These are phyloP conservation scores for Drosophila orena DNA, from an alignment of 1,140 invertebrate genomes.

Conservation along the genomic window DNA sequence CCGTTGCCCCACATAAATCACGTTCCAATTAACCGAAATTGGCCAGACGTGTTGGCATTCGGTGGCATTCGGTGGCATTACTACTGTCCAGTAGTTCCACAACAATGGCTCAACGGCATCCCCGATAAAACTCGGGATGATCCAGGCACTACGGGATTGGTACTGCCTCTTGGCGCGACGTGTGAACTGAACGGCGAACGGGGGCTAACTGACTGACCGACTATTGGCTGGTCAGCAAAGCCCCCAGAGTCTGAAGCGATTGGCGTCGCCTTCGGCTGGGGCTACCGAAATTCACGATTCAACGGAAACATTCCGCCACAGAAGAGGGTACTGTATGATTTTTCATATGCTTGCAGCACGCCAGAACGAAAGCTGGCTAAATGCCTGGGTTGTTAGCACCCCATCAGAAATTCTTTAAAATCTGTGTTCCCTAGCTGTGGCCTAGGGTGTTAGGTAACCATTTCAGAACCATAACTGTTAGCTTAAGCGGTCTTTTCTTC, in stretches of 20 bases:
- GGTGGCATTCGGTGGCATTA: conserved; percentile 56
- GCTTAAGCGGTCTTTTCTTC: background rate
- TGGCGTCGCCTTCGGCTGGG: conserved; percentile 27
- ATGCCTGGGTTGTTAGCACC: background rate
- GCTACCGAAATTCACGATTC: conserved; percentile 23
- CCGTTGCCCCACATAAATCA: conserved; percentile 69
- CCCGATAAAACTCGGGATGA: conserved; percentile 15
- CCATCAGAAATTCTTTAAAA: background rate
- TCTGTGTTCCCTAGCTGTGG: background rate
- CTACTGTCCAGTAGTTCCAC: conserved; percentile 10
- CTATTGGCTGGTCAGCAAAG: conserved; percentile 11
- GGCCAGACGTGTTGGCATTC: conserved; percentile 71
- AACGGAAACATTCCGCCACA: conserved; percentile 4
- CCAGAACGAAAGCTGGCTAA: conserved; percentile 1
- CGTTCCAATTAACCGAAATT: conserved; percentile 66
- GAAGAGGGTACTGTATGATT: conserved; percentile 21
- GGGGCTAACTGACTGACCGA: conserved; percentile 18
- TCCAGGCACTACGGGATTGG: conserved; percentile 3
- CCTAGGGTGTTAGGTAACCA: background rate
- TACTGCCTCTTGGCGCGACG: conserved; percentile 22
- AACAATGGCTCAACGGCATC: conserved; percentile 26
- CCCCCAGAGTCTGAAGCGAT: conserved; percentile 17
- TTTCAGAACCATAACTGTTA: background rate
- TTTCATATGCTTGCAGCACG: conserved; percentile 5
- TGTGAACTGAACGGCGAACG: conserved; percentile 12